phyloP scores from a whole-genome alignment of 2,888 invertebrate genomes.

The Pycnomerus fuliginosus region DNA sequence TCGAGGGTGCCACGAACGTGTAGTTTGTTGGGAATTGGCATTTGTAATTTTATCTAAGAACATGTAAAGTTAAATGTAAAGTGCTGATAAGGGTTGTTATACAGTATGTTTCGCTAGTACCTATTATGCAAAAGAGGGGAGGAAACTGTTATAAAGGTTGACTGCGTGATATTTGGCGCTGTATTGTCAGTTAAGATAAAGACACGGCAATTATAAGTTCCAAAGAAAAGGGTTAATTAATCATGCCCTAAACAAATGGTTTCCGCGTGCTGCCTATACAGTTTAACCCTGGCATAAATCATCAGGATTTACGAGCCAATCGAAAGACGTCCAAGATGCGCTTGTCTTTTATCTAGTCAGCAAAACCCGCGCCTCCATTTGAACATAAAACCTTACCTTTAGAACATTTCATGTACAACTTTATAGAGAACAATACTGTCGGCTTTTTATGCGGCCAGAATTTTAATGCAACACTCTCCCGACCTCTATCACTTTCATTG shows the following conservation, averaged over 20 bases:
- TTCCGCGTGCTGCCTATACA: constrained; percentile 21
- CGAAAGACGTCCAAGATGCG: constrained; percentile 24
- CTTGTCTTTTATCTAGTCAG: constrained; percentile 26
- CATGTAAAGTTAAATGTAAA: no score
- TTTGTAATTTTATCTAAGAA: no score
- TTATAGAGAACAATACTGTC: constrained; percentile 23
- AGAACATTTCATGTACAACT: constrained; percentile 22
- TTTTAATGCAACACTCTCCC: no score
- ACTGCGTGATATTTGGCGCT: no score
- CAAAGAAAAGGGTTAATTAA: constrained; percentile 23
- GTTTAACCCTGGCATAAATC: constrained; percentile 24
- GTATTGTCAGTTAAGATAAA: constrained; percentile 21
- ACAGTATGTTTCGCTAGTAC: no score
- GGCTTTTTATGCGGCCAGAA: constrained; percentile 18
- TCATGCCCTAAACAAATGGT: constrained; percentile 26
- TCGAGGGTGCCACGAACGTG: no score
- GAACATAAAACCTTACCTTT: constrained; percentile 22
- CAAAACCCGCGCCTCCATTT: constrained; percentile 17
- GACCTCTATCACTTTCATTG: no score
- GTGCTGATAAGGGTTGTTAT: no score
- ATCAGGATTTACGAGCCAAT: constrained; percentile 27
- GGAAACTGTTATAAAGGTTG: no score
- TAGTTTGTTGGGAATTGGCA: no score
- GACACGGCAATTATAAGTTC: constrained; percentile 18
- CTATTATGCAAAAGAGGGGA: no score